Evolutionary conservation across 2,888 invertebrate genomes (phyloP), one percentile per base, ranked within the genome.

Genomic region (Standfussiana lucernea): DNA sequence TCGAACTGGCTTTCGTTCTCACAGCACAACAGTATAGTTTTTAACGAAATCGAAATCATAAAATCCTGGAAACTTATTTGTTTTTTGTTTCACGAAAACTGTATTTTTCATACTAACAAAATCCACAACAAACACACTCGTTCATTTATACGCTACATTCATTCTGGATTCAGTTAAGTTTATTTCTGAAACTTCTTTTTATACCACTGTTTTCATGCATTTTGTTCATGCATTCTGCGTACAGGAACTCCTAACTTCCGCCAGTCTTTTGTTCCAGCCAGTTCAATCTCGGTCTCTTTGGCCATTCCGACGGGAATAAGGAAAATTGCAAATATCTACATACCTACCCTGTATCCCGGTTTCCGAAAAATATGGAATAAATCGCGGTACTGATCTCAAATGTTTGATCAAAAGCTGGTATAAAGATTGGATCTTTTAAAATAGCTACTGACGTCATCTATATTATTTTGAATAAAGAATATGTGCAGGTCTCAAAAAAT

Each of bases 241-340:
- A 61, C 81, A 80, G 81, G 72, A 82, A 84, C 69, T 77, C 40
- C 62, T 7, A 82, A 79, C 85, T 82, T 84, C 81, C 85, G 81
- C 32, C 35, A 37, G 75, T 47, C 72, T 81, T 75, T 83, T 85
- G 76, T 85, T 85, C 81, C 62, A 64, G 69, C 45, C 64, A 65
- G 79, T 83, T 72, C 86, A 74, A 86, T 83, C 83, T 86, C 72
- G 72, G 64, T 86, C 71, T 86, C 72, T 76, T 73, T 75, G 24
- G 66, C 64, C 65, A 56, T 82, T 75, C 35, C 47, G n/a, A 47
- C 50, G 24, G 37, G n/a, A 79, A 67, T 70, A 56, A 70, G 21
- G 45, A 65, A 69, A 69, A 81, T 72, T 66, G 45, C 62, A 79
- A 65, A 69, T 72, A 68, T 40, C 35, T n/a, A 64, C 64, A 50